Evolutionary conservation across 2,888 invertebrate species (phyloP), one percentile per base, ranked within the genome.

Genomic region (Mythimna lalbum): DNA sequence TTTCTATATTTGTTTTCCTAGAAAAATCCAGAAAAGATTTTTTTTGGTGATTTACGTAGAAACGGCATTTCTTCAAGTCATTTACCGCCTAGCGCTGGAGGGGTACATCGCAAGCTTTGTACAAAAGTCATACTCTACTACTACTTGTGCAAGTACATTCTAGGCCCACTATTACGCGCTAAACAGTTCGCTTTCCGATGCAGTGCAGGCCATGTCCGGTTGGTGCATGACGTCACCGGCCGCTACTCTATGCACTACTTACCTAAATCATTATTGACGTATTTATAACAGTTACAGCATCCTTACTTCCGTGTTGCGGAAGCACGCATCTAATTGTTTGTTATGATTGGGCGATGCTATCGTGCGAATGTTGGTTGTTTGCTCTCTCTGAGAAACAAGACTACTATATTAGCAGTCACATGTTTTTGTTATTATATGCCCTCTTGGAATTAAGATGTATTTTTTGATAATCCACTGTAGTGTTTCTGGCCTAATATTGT

Each of bases 251-350:
- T 69, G 60, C 72, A 82, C 56, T 43, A 66, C 63, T 77, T 75
- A 82, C 63, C 74, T 57, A 80, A 74, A 79, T 78, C 47, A 71
- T 64, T 69, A 78, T 81, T 73, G 68, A 82, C 63, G 72, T 81
- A 71, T 82, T 82, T 76, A 79, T 72, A 74, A 62, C 52, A 66
- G 61, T 82, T 82, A 77, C 82, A 72, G 49, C 77, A 82, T 82
- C 62, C 31, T 57, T 31, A 67, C 53, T 73, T 76, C 66, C 69
- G 76, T 39, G 65, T 69, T 52, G 39, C 21, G 23, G 49, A 63
- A 33, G 36, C 61, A 64, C 50, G 49, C 56, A 70, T 52, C 63
- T 74, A 47, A 66, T 63, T 70, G 67, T 75, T 78, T 55, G 56
- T 50, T 49, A 55, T 43, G 65, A 63, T 66, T 60, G 59, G n/a